Base-by-base conservation (phyloP, 1,140 invertebrate species). In the Triops cancriformis region DNA sequence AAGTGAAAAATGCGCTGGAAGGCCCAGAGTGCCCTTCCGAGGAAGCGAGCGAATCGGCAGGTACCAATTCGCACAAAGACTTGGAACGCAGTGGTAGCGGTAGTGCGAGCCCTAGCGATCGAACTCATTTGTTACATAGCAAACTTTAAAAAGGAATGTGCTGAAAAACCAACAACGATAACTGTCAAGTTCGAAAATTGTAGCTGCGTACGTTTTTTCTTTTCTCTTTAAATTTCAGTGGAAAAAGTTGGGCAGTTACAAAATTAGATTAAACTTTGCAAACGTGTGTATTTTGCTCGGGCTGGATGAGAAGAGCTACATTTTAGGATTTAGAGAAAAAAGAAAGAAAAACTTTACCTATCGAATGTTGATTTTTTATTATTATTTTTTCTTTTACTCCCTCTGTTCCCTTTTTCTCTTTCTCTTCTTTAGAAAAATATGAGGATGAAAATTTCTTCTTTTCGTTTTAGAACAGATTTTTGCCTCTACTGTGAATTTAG, bases 121-220 rank as follows among this genome's bases (percentile, higher is more conserved):
- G 51, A 64, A 64, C 51, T 64, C 51, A 64, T 64, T 64, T 64
- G 51, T 64, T 64, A 64, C 51, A 64, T 14, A 64, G 51, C 14
- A 64, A 64, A 64, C 51, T 64, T 23, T 64, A 64, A 23, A 45
- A 64, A 64, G 23, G 23, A 64, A 64, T 6, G 9, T 64, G 23
- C 10, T n/a, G 23, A 64, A 5, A 64, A 64, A 64, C 14, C 51
- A 64, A 18, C 51, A 7, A 64, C 7, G 14, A 18, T 18, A 18
- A 2, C 18, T 37, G 31, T 37, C 31, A 37, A 37, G 2, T 37
- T 37, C 51, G 51, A 18, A 64, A 3, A 9, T n/a, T 18, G 10
- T 1, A 64, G 45, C 10, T 12, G 51, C 51, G 51, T n/a, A 64
- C 51, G 1, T 18, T 64, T 64, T 64, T 64, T n/a, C n/a, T n/a